phyloP scores from a whole-genome alignment of 2,113 vertebrate species.

The Micronycteris hirsuta region DNA sequence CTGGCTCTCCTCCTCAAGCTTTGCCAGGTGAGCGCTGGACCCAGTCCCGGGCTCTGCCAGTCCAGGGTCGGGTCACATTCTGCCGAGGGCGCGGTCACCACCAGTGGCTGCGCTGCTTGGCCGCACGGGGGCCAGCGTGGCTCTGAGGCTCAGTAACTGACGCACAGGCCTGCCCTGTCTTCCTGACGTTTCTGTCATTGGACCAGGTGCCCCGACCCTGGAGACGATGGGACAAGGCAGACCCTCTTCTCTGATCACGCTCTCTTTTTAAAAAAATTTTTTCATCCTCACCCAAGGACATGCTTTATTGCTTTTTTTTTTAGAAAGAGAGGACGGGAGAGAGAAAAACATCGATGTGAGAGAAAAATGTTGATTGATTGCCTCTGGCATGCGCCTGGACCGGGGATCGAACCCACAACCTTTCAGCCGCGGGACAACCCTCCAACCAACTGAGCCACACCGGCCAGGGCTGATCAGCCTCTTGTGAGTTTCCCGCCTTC shows the following conservation, averaged over 20 bases:
- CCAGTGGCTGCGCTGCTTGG: rapidly evolving
- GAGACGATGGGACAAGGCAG: rapidly evolving
- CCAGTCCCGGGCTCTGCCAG: background rate
- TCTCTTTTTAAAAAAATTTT: too few relatives aligned
- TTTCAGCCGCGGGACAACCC: too few relatives aligned
- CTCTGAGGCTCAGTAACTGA: background rate
- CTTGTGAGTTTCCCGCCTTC: background rate
- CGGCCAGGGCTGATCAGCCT: too few relatives aligned
- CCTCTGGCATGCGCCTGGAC: too few relatives aligned
- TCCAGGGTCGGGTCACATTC: too few relatives aligned
- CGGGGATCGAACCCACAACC: too few relatives aligned
- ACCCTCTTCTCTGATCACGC: background rate
- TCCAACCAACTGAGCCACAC: too few relatives aligned
- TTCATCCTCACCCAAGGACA: too few relatives aligned
- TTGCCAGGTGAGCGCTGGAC: background rate
- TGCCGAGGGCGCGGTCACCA: rapidly evolving
- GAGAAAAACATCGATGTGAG: too few relatives aligned
- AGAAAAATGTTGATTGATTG: too few relatives aligned
- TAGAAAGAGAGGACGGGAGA: too few relatives aligned
- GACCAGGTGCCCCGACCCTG: background rate
- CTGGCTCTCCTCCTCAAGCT: rapidly evolving
- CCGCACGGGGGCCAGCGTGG: rapidly evolving
- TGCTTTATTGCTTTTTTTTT: too few relatives aligned
- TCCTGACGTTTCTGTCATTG: background rate
- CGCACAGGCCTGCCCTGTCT: rapidly evolving